These are phyloP conservation scores for Podilymbus podiceps DNA, from an alignment of 2,113 vertebrate genomes.

Conservation along the genomic window DNA sequence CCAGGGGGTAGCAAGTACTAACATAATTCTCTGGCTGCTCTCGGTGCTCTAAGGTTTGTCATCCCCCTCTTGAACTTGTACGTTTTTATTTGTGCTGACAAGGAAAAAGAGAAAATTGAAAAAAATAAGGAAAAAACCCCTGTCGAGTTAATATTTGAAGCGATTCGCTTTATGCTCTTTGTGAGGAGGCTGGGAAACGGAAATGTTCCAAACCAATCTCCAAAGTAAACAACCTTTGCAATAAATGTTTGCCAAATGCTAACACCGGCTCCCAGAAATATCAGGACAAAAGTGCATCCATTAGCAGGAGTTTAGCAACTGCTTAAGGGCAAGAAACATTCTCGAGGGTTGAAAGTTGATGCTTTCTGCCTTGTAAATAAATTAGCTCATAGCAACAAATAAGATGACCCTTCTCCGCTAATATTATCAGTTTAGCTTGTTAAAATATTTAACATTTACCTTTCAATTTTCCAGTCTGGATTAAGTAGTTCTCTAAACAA, in stretches of 20 bases:
- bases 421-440: neutral
- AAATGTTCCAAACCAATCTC: constrained; percentile 10
- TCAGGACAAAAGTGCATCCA: neutral
- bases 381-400: constrained; percentile 18
- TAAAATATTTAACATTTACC: constrained; percentile 53
- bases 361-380: constrained; percentile 30
- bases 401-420: neutral
- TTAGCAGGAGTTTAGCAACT: constrained; percentile 38
- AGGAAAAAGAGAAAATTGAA: neutral
- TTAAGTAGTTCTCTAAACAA: constrained; percentile 40
- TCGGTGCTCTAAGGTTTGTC: neutral
- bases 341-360: neutral
- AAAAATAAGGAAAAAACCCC: too few relatives aligned
- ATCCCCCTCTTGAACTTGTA: rapidly evolving
- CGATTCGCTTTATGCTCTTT: neutral
- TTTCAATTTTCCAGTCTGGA: constrained; percentile 20
- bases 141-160: neutral
- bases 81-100: neutral
- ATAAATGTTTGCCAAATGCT: constrained; percentile 35
- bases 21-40: rapidly evolving
- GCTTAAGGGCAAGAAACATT: neutral
- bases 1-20: neutral
- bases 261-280: neutral
- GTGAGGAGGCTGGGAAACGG: neutral
- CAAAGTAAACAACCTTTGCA: constrained; percentile 11